phyloP scores from a whole-genome alignment of 2,888 invertebrate genomes.

The Drosophila lacicola region DNA sequence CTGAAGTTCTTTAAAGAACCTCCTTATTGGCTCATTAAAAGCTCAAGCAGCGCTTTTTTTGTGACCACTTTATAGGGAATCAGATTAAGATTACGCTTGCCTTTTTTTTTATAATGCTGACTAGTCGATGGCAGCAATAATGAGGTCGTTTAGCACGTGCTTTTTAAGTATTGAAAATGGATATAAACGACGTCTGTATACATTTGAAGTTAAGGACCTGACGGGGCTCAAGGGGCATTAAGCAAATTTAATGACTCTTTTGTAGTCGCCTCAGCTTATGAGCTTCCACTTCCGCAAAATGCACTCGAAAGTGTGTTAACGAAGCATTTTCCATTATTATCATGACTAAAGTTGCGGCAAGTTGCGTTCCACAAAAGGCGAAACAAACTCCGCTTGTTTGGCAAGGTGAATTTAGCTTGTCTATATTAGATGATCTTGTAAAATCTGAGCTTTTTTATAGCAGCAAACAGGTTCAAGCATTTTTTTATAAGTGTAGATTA shows the following conservation, averaged over 20 bases:
- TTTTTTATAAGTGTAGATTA: no score
- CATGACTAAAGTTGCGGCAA: not conserved
- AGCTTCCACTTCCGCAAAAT: not conserved
- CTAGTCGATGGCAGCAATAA: not conserved
- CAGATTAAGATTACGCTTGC: not conserved
- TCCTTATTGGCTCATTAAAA: not conserved
- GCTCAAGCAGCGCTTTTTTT: not conserved
- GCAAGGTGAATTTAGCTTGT: no score
- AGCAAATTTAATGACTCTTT: not conserved
- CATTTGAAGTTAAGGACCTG: not conserved
- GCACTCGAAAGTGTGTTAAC: not conserved
- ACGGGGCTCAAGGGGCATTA: no score
- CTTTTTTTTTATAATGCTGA: not conserved
- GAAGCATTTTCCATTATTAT: not conserved
- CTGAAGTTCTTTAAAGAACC: not conserved
- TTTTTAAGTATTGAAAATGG: not conserved
- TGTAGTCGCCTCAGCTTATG: not conserved
- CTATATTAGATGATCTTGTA: no score
- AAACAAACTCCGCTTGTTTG: no score
- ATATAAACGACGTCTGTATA: not conserved
- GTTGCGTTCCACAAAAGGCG: not conserved
- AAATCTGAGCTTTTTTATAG: no score
- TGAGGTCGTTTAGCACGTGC: not conserved
- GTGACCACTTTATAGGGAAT: not conserved
- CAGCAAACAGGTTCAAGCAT: no score